Base-by-base conservation (phyloP, 2,888 invertebrate genomes). In the Oxytorus armatus region DNA sequence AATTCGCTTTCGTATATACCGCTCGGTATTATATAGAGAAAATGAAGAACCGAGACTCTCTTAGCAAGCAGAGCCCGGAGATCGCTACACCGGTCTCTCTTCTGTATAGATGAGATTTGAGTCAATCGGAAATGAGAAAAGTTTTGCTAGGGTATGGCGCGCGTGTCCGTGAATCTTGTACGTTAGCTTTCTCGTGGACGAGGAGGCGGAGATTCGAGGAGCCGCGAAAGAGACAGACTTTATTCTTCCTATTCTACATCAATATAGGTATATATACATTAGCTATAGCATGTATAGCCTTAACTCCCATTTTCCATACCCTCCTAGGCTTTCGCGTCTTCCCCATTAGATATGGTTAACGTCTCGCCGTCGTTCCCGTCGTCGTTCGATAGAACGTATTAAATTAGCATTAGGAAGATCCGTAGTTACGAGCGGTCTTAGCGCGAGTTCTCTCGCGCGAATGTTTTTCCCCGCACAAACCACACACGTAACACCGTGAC, bases 371-470 rank as follows among this genome's bases (percentile, higher is more conserved):
- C 68, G 78, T 77, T 81, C 82, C 23, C 63, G 14, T 16, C 16
- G 63, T 63, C 73, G 73, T 61, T 81, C 83, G 85, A 88, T 85
- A 85, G 86, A 87, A 79, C 82, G 79, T 81, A 88, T 87, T 89
- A 90, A 90, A 90, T 90, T 88, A 90, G 86, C 87, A 89, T 90
- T 90, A 90, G 85, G 79, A 85, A 86, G 87, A 90, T 89, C 88
- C 88, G 80, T 88, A 89, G 88, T 89, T 90, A 89, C 85, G 88
- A 86, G 66, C 75, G 55, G 76, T 76, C 42, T n/a, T 8, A 29
- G 55, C 65, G 76, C 39, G 69, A 65, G 69, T 55, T 79, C 47
- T 61, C 76, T 51, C 29, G 39, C 74, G 68, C 77, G 68, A 77
- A 83, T 81, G 75, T 77, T 70, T 70, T 70, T 80, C n/a, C n/a